Conservation (phyloP, 2,888 invertebrate species). For the Microctonus hyperodae region DNA sequence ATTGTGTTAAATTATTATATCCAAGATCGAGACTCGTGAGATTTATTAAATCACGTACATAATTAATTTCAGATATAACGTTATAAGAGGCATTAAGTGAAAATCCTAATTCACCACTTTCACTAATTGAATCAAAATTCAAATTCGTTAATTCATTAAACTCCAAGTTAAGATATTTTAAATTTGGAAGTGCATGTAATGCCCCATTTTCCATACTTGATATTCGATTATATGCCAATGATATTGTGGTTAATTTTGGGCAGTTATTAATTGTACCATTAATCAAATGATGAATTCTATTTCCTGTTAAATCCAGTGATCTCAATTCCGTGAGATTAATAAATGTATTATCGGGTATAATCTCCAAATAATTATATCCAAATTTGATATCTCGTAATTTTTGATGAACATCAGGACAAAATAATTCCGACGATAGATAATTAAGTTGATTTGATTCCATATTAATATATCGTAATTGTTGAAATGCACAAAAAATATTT, state of each 20-base stretch:
- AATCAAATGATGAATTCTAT: conserved; percentile 76
- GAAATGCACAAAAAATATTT: conserved; percentile 72
- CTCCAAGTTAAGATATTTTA: conserved; percentile 82
- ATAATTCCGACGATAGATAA: conserved; percentile 73
- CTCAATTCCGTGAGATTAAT: conserved; percentile 75
- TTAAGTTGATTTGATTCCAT: conserved; percentile 85
- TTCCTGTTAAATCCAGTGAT: conserved; percentile 80
- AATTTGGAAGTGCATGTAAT: conserved; percentile 77
- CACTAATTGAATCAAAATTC: conserved; percentile 54
- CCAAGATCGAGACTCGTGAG: conserved; percentile 85
- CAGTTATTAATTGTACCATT: conserved; percentile 77
- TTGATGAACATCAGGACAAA: conserved; percentile 74
- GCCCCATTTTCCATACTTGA: conserved; percentile 75
- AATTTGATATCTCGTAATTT: conserved; percentile 81
- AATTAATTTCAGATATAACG: conserved; percentile 72
- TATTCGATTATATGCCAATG: conserved; percentile 84
- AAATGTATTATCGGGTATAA: conserved; percentile 75
- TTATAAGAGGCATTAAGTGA: conserved; percentile 83
- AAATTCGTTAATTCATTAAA: conserved; percentile 77
- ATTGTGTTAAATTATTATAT: conserved; percentile 78
- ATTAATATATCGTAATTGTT: conserved; percentile 75
- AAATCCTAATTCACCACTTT: conserved; percentile 67
- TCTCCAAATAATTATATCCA: conserved; percentile 80
- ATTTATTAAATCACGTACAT: conserved; percentile 65
- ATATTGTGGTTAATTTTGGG: conserved; percentile 80